A percentile compares a stretch with the other conserved stretches of the same genome.
These are phyloP conservation scores for Thamnophis sirtalis DNA, from an alignment of 2,113 vertebrate species.

Conservation along the genomic window DNA sequence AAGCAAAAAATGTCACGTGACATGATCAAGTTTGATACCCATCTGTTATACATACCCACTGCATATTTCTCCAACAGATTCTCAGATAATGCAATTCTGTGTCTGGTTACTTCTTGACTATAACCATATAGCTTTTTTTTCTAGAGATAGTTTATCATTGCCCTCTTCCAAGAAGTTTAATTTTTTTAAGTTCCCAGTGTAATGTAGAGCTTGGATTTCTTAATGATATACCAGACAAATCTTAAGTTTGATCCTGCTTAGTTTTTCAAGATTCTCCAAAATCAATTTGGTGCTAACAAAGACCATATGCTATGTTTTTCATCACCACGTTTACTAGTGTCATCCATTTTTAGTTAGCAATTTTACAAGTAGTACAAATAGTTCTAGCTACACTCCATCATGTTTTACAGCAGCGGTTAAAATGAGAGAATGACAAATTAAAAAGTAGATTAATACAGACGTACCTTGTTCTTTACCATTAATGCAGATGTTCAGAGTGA, in stretches of 20 bases:
- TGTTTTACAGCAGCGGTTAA: neutral
- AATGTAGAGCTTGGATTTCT: neutral
- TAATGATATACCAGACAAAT: neutral
- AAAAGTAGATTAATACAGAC: slow-evolving; percentile 13
- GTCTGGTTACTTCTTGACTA: neutral
- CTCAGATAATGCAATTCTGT: neutral
- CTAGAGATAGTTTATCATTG: neutral
- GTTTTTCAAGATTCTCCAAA: neutral
- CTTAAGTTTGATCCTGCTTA: neutral
- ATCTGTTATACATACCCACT: neutral
- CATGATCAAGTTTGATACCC: too few relatives aligned
- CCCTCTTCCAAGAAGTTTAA: neutral
- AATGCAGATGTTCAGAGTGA: slow-evolving; percentile 81
- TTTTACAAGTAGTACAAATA: neutral
- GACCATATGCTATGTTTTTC: neutral
- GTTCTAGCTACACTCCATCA: neutral
- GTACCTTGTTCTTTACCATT: slow-evolving; percentile 85
- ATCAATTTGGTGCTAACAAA: neutral
- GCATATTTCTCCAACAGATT: neutral
- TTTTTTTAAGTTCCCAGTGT: neutral
- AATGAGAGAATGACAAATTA: neutral
- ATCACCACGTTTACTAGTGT: neutral
- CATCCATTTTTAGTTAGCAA: neutral
- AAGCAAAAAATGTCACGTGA: too few relatives aligned
- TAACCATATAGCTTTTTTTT: neutral